Evolutionary conservation across 2,888 invertebrate species (phyloP), one percentile per base, ranked within the genome.

Genomic region (Hypomecis atomaria): DNA sequence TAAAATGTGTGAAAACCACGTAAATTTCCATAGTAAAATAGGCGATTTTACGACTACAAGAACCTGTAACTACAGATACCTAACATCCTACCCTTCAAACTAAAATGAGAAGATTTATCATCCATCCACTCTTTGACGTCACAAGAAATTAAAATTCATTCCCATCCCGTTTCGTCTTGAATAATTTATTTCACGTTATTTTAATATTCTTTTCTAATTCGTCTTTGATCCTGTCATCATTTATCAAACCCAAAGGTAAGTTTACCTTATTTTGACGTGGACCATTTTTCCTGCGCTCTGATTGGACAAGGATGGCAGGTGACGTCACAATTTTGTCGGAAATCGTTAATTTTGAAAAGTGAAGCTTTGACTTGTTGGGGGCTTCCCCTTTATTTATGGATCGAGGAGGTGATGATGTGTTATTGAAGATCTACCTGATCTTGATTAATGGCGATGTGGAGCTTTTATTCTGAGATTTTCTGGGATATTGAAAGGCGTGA

Each of bases 271-370:
- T 79, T 78, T 75, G 73, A 74, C 75, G 69, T 54, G 62, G 68
- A 71, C 76, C 82, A 86, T 88, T 88, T 86, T 87, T 89, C 89
- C 77, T 69, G 69, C 66, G 60, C 74, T 67, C 66, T 83, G 84
- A 88, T 86, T 86, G 82, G 86, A 81, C 80, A 76, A 74, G 65
- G 67, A 59, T 73, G 83, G 78, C 83, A 80, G 78, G 79, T 84
- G 81, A 81, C 76, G 81, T 84, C 80, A 79, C 67, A 74, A 72
- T 75, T 74, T 72, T 69, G 71, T 62, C 65, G 65, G 65, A 66
- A 73, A 71, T 76, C 78, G 76, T 82, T 83, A 80, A 79, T 82
- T 79, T 75, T 71, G 69, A 68, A 69, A 63, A 65, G 59, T 64
- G 67, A 63, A 66, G 55, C 40, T 64, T 56, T 59, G 55, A 59